A percentile compares a stretch with the other conserved stretches of the same genome.
phyloP scores from a whole-genome alignment of 2,797 vertebrate genomes.

The Anisognathus igniventris region DNA sequence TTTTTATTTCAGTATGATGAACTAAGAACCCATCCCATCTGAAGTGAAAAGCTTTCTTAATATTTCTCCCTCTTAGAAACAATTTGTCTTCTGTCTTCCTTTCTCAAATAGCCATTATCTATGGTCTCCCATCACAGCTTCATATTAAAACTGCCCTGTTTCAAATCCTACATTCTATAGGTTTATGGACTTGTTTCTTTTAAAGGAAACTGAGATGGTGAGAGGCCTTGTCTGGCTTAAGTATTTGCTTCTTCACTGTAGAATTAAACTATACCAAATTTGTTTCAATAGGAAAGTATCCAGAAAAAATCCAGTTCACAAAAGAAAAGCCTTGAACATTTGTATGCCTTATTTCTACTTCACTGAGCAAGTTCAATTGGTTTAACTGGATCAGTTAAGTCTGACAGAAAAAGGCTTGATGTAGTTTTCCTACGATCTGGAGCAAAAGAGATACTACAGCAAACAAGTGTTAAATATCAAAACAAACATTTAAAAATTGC shows the following conservation, averaged over 20 bases:
- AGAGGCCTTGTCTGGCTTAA: background rate
- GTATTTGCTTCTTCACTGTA: slow-evolving; percentile 28
- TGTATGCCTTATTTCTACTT: slow-evolving; percentile 23
- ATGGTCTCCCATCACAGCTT: background rate
- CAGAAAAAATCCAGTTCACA: background rate
- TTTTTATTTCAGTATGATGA: background rate
- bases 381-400: slow-evolving; percentile 38
- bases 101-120: background rate
- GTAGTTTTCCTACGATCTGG: background rate
- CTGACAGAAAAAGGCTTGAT: background rate
- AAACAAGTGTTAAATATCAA: background rate
- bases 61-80: background rate
- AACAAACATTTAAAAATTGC: background rate
- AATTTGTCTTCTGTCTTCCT: background rate
- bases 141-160: background rate
- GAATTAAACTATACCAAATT: slow-evolving; percentile 39
- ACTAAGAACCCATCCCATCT: background rate
- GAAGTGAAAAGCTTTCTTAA: background rate
- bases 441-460: background rate
- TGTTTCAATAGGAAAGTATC: background rate
- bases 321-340: background rate
- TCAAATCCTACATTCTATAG: background rate
- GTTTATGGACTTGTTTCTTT: background rate
- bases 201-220: background rate
- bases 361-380: slow-evolving; percentile 15